phyloP scores from a whole-genome alignment of 2,888 invertebrate genomes.

The Temnothorax unifasciatus region DNA sequence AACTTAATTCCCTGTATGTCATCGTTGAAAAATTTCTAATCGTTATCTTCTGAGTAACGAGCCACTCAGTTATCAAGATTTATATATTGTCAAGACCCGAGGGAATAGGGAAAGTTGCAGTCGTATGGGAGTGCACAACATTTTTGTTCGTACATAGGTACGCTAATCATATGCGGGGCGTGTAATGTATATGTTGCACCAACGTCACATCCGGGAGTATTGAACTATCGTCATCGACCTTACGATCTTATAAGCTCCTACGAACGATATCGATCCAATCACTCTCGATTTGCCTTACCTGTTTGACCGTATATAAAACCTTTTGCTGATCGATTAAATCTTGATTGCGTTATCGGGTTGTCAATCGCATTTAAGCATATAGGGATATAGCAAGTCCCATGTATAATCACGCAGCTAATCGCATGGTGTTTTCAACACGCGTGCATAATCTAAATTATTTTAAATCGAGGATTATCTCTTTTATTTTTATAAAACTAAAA shows the following conservation, averaged over 20 bases:
- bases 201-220: slow-evolving; percentile 53
- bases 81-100: slow-evolving; percentile 16
- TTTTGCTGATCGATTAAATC: slow-evolving; percentile 45
- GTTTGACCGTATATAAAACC: slow-evolving; percentile 40
- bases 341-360: slow-evolving; percentile 28
- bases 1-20: neutral
- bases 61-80: slow-evolving; percentile 13
- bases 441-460: neutral
- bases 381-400: neutral
- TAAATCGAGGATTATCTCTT: neutral
- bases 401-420: neutral
- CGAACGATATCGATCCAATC: slow-evolving; percentile 51
- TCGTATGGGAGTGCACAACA: neutral
- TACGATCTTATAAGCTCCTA: slow-evolving; percentile 41
- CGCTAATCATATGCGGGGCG: slow-evolving; percentile 40
- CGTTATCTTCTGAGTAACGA: slow-evolving; percentile 24
- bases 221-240: slow-evolving; percentile 57
- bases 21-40: slow-evolving; percentile 20
- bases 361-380: slow-evolving; percentile 12
- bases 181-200: slow-evolving; percentile 35
- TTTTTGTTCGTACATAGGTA: slow-evolving; percentile 25
- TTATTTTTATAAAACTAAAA: neutral
- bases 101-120: slow-evolving; percentile 27
- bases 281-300: slow-evolving; percentile 46
- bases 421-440: neutral